Percentiles rank a stretch among this genome's conserved stretches.
Evolutionary conservation across 2,113 vertebrate genomes (phyloP).

Genomic region (Chrysemys picta): DNA sequence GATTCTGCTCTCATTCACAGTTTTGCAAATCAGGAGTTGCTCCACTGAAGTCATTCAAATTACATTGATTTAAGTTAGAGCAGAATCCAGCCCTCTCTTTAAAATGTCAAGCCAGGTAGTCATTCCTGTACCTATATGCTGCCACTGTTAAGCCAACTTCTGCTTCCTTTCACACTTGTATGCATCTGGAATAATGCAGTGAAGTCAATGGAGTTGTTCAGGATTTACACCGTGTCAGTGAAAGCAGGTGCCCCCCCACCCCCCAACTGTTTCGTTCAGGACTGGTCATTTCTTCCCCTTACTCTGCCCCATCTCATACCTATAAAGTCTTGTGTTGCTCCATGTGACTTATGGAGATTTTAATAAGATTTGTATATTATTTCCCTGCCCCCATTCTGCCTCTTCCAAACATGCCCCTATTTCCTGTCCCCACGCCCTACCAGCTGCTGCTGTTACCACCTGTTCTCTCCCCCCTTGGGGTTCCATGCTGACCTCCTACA

Average conservation of each 20-base stretch:
- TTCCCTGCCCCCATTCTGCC: not conserved
- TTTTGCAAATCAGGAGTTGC: not conserved
- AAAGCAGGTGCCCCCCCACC: not conserved
- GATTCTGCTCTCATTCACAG: not conserved
- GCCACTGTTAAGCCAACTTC: too few relatives aligned
- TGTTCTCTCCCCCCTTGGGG: not conserved
- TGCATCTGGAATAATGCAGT: too few relatives aligned
- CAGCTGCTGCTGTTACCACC: not conserved
- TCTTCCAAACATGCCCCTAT: not conserved
- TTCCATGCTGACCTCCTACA: not conserved
- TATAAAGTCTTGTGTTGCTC: not conserved
- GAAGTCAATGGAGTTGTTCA: too few relatives aligned
- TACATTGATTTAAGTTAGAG: not conserved
- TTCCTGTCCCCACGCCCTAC: not conserved
- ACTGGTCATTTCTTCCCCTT: not conserved
- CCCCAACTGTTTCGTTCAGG: not conserved
- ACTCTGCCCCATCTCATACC: too few relatives aligned
- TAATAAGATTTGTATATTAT: not conserved
- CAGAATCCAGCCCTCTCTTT: too few relatives aligned
- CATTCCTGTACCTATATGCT: too few relatives aligned
- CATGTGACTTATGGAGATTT: not conserved
- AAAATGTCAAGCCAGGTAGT: too few relatives aligned
- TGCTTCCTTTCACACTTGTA: too few relatives aligned
- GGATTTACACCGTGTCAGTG: too few relatives aligned
- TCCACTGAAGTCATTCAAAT: not conserved